Evolutionary conservation across 92 coral and sea anemone species (phyloP).

Genomic region (Pocillopora meandrina): DNA sequence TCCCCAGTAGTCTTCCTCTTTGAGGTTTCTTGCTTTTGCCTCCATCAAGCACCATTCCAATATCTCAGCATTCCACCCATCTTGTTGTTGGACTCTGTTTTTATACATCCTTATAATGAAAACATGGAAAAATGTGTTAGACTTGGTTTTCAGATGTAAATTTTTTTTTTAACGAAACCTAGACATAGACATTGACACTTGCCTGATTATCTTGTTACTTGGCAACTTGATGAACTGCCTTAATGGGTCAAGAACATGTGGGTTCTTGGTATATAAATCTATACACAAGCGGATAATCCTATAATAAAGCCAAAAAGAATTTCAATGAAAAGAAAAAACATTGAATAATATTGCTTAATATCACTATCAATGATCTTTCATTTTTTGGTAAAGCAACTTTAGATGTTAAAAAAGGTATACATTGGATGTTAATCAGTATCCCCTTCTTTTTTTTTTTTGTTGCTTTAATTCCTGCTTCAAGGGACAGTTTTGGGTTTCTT

Average conservation of each 20-base stretch:
- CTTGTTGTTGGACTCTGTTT: slow-evolving; percentile 50
- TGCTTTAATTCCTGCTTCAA: too few relatives aligned
- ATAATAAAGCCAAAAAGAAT: neutral
- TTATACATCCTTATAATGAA: slow-evolving; percentile 44
- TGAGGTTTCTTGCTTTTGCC: slow-evolving; percentile 50
- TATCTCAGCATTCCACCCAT: slow-evolving; percentile 55
- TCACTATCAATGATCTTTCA: too few relatives aligned
- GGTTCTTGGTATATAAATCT: neutral
- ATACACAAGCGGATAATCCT: slow-evolving; percentile 15
- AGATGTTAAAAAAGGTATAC: too few relatives aligned
- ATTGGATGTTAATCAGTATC: too few relatives aligned
- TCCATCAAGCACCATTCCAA: slow-evolving; percentile 63
- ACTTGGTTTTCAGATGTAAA: too few relatives aligned
- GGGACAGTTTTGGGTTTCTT: too few relatives aligned
- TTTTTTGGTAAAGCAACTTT: too few relatives aligned
- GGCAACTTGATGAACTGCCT: slow-evolving; percentile 5
- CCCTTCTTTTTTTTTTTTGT: too few relatives aligned
- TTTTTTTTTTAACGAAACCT: too few relatives aligned
- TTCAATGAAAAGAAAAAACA: neutral
- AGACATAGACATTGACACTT: neutral
- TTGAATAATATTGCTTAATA: too few relatives aligned
- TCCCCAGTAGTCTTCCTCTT: slow-evolving; percentile 66
- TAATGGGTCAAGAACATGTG: slow-evolving; percentile 21
- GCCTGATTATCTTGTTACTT: slow-evolving; percentile 27
- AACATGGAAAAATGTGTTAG: too few relatives aligned